A percentile compares a stretch with the other conserved stretches of the same genome.
Conservation (phyloP, 1,140 invertebrate species). For the Pantala flavescens region DNA sequence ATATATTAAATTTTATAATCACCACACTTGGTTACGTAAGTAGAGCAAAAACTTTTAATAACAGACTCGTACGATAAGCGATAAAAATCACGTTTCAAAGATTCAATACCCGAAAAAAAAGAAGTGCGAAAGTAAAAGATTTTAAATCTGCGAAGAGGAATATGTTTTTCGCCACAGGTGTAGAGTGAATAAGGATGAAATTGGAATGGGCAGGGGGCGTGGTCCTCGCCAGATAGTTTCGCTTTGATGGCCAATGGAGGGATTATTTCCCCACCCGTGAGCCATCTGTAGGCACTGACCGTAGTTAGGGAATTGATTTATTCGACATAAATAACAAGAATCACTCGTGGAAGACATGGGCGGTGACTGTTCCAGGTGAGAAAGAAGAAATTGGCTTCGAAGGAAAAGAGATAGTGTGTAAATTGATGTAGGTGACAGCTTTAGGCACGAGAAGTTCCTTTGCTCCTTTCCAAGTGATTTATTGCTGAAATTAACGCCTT, state of each 20-base stretch:
- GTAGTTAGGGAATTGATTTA: slow-evolving; percentile 3
- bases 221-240: background rate
- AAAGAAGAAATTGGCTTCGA: background rate
- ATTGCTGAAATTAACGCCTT: background rate
- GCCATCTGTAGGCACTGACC: background rate
- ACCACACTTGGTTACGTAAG: no score
- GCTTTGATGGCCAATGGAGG: background rate
- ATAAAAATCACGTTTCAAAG: no score
- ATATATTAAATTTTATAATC: no score
- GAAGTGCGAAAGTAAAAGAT: no score
- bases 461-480: background rate
- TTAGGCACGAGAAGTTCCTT: background rate
- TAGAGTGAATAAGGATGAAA: no score
- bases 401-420: background rate
- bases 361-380: background rate
- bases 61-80: no score
- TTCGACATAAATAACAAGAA: background rate
- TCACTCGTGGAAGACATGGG: background rate
- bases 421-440: background rate
- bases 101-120: no score
- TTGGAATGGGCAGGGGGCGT: background rate
- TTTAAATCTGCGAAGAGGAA: no score
- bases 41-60: no score
- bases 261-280: background rate
- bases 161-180: no score